Conservation (phyloP, 2,888 invertebrate species). For the Monochamus alternatus region DNA sequence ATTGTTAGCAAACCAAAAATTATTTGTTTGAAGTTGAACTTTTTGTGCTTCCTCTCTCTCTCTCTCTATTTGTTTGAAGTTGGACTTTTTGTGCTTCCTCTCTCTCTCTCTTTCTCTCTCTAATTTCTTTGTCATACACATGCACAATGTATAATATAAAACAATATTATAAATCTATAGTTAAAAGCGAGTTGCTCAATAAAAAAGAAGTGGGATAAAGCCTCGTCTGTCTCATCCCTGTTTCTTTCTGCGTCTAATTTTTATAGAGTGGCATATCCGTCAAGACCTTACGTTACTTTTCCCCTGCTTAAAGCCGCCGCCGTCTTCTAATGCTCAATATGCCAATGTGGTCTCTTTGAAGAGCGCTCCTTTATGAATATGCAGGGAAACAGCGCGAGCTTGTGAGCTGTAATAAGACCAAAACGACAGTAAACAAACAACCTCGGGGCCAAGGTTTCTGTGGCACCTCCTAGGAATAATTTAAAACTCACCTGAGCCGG, state of each 20-base stretch:
- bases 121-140: too few species aligned
- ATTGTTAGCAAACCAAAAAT: too few species aligned
- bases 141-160: too few species aligned
- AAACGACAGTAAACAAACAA: slow-evolving; percentile 23
- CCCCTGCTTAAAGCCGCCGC: not conserved
- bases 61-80: too few species aligned
- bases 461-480: slow-evolving; percentile 24
- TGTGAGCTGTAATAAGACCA: slow-evolving; percentile 6
- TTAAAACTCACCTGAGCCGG: slow-evolving; percentile 20
- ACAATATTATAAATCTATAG: too few species aligned
- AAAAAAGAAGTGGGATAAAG: too few species aligned
- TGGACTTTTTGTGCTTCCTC: too few species aligned
- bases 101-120: too few species aligned
- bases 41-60: too few species aligned
- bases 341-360: slow-evolving; percentile 26
- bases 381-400: slow-evolving; percentile 4
- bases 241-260: not conserved
- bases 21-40: too few species aligned
- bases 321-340: slow-evolving; percentile 17
- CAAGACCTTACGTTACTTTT: not conserved
- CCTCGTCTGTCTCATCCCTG: too few species aligned
- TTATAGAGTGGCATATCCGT: not conserved
- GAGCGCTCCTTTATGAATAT: slow-evolving; percentile 25
- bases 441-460: slow-evolving; percentile 7
- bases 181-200: too few species aligned